Conservation (phyloP, 2,797 vertebrate genomes). For the Tragelaphus oryx region DNA sequence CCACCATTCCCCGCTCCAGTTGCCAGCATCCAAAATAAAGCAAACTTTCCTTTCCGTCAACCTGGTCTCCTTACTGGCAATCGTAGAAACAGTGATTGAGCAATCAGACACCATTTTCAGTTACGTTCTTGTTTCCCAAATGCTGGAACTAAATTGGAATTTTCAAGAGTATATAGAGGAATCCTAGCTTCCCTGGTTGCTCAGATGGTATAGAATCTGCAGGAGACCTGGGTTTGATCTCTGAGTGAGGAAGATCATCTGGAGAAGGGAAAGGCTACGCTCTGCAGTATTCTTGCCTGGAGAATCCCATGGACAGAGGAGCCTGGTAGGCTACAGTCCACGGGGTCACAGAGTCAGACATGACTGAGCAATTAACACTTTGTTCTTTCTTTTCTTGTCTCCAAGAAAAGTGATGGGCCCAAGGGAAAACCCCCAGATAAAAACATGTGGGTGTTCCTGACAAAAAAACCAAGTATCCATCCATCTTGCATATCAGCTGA, state of each 20-base stretch:
- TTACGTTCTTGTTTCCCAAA: background rate
- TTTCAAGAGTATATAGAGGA: background rate
- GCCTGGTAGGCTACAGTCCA: background rate
- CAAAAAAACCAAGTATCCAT: background rate
- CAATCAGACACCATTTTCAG: background rate
- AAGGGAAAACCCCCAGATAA: background rate
- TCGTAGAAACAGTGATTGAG: background rate
- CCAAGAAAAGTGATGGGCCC: background rate
- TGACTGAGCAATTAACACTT: background rate
- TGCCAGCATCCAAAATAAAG: background rate
- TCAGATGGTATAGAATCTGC: background rate
- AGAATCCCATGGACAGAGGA: background rate
- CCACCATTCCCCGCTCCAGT: background rate
- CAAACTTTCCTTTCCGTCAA: background rate
- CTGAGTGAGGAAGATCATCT: background rate
- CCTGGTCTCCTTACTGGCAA: background rate
- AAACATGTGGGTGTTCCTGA: background rate
- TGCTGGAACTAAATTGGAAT: background rate
- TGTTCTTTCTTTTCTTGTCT: background rate
- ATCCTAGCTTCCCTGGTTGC: background rate
- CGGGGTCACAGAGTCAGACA: background rate
- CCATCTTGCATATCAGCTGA: background rate
- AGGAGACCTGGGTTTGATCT: background rate
- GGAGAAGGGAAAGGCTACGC: background rate
- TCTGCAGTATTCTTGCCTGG: background rate